Base-by-base conservation (phyloP, 1,140 invertebrate genomes). In the Drosophila neocordata region DNA sequence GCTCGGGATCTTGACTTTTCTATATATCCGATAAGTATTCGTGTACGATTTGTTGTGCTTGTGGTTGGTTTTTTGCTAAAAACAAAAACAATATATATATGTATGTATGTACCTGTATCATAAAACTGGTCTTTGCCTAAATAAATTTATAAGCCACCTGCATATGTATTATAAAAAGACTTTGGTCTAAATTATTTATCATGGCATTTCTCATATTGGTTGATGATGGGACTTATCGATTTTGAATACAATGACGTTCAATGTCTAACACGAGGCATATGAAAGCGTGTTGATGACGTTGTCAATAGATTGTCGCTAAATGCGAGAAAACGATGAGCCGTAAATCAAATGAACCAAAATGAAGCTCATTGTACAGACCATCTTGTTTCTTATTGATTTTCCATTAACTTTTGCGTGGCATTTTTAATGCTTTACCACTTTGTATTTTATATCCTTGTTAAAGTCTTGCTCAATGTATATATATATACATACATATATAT, bases 391-490 rank as follows among this genome's bases (percentile, higher is more conserved):
- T 72, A 85, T 85, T 77, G 82, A 85, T 85, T 85, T 85, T 65
- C 82, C 74, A 85, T 85, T 85, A 87, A 67, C 74, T 82, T 85
- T 82, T 75, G 78, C 82, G 44, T 87, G 74, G 67, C 67, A 82
- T 87, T 87, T 85, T 67, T 80, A 53, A 77, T 72, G 57, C 37
- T 48, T 53, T 15, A n/a, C 22, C 44, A 78, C 38, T 67, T 56
- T 65, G 41, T 71, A 63, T 53, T 74, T 74, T 72, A 74, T 68
- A 41, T 48, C 68, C 60, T 67, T 60, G 20, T 13, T 55, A 31
- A 20, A 48, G 41, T 15, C 41, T 20, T 20, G 8, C 2, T 8
- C 15, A 31, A n/a, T n/a, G n/a, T 31, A 31, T 31, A 7, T 31
- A 31, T 31, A 31, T 6, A 6, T 31, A 31, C 6, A 31, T 31